phyloP scores from a whole-genome alignment of 2,113 vertebrate genomes.

The Hystrix brachyura region DNA sequence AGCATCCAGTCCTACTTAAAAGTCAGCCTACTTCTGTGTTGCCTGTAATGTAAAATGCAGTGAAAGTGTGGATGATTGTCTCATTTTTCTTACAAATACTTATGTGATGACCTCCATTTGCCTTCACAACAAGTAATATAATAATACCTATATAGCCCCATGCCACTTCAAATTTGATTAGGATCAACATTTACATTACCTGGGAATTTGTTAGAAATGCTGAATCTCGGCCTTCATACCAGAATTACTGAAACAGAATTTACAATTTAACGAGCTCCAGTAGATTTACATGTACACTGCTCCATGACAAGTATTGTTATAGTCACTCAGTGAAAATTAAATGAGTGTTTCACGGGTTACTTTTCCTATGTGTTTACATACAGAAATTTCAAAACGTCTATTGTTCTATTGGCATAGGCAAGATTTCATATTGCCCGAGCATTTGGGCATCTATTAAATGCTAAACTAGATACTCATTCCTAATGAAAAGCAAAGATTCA shows the following conservation, averaged over 20 bases:
- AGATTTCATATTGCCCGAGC: neutral
- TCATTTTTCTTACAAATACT: neutral
- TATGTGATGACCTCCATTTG: neutral
- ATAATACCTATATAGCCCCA: neutral
- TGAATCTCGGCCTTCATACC: neutral
- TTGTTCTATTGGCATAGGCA: neutral
- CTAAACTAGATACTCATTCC: conserved; percentile 65
- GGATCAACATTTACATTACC: neutral
- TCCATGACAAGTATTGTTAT: neutral
- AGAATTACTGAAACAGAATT: conserved; percentile 14
- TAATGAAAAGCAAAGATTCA: conserved; percentile 42
- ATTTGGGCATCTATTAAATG: neutral
- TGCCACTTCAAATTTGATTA: neutral
- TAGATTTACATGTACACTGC: neutral
- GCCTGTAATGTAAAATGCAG: neutral
- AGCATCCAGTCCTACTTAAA: neutral
- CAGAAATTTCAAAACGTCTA: neutral
- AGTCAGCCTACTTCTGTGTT: neutral
- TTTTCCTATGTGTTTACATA: conserved; percentile 1
- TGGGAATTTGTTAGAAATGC: neutral
- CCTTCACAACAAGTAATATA: neutral
- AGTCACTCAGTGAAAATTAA: neutral
- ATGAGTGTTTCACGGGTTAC: neutral
- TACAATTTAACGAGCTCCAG: neutral
- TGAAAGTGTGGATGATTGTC: neutral